phyloP scores from a whole-genome alignment of 2,888 invertebrate genomes.

The Leptinotarsa juncta region DNA sequence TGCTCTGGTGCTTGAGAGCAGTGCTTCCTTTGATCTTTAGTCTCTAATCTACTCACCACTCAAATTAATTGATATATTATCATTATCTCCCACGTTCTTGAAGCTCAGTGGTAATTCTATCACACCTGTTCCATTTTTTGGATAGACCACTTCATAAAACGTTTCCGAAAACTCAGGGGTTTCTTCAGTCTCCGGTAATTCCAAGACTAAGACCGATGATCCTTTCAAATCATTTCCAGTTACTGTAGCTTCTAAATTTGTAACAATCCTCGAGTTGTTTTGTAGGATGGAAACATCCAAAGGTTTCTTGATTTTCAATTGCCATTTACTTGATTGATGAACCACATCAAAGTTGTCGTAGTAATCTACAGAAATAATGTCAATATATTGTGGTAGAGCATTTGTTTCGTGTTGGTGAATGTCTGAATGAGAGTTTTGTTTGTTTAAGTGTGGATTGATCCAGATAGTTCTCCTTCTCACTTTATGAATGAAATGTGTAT shows the following conservation, averaged over 20 bases:
- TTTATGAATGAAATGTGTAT: background rate
- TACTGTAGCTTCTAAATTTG: conserved; percentile 21
- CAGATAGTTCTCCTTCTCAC: background rate
- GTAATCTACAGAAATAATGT: conserved; percentile 7
- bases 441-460: background rate
- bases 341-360: conserved; percentile 10
- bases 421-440: background rate
- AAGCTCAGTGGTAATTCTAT: conserved; percentile 23
- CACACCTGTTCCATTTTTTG: conserved; percentile 4
- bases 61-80: conserved; percentile 16
- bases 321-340: conserved; percentile 2
- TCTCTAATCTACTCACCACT: conserved; percentile 23
- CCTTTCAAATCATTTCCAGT: conserved; percentile 12
- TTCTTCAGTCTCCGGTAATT: conserved; percentile 17
- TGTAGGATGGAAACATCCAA: background rate
- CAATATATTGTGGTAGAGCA: background rate
- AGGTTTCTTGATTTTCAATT: conserved; percentile 5
- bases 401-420: background rate
- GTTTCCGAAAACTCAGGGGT: conserved; percentile 24
- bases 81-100: conserved; percentile 19
- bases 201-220: conserved; percentile 27
- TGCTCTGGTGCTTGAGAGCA: too few species aligned
- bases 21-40: too few species aligned
- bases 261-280: background rate
- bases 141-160: conserved; percentile 27